These are phyloP conservation scores for Naso thynnoides DNA, from an alignment of 2,797 vertebrate genomes.

Conservation along the genomic window DNA sequence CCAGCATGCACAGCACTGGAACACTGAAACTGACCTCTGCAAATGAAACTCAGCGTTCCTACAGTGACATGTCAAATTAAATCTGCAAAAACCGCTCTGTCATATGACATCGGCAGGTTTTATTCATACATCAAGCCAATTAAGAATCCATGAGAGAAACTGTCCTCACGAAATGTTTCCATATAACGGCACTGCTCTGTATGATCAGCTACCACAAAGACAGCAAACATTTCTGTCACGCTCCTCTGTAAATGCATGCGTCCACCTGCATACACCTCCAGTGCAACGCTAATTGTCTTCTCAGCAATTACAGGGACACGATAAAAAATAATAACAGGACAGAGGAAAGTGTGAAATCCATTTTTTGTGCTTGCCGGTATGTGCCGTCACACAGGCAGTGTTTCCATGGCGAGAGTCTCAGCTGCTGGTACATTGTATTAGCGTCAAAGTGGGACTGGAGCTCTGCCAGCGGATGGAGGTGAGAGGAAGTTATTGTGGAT, in stretches of 20 bases:
- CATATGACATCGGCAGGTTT: too few species aligned
- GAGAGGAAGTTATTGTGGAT: slow-evolving; percentile 15
- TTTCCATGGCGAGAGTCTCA: background rate
- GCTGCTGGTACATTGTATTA: slow-evolving; percentile 8
- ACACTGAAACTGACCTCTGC: too few species aligned
- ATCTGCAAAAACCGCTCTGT: too few species aligned
- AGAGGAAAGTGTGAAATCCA: background rate
- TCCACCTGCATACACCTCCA: background rate
- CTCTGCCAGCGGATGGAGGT: background rate
- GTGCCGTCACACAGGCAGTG: background rate
- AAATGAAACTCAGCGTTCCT: too few species aligned
- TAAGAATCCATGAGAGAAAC: background rate
- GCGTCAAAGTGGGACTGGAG: slow-evolving; percentile 2
- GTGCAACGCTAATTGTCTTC: slow-evolving; percentile 2
- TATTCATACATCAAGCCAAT: background rate
- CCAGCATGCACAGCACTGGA: too few species aligned
- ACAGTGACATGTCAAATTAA: too few species aligned
- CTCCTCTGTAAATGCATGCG: background rate
- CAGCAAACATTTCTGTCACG: background rate
- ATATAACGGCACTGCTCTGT: background rate
- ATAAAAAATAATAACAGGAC: slow-evolving; percentile 1
- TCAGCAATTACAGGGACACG: background rate
- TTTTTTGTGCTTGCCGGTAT: background rate
- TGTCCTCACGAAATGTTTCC: background rate
- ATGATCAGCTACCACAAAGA: too few species aligned